Conservation (phyloP, 1,140 invertebrate species). For the Lanistes nyassanus region DNA sequence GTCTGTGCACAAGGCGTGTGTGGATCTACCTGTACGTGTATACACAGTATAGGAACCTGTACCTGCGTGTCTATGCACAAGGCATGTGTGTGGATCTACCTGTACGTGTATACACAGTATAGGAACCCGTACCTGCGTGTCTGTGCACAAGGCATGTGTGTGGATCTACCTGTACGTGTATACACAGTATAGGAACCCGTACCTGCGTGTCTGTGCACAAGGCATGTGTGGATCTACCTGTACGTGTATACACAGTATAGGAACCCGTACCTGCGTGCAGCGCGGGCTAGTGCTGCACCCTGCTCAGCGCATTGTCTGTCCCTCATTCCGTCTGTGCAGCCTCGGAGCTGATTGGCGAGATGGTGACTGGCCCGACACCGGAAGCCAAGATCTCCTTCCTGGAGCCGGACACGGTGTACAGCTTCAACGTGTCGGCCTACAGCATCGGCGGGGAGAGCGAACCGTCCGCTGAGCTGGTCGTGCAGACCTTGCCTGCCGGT, state of each 20-base stretch:
- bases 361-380: constrained; percentile 25
- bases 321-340: constrained; percentile 12
- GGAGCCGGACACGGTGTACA: constrained; percentile 19
- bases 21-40: no score
- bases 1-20: no score
- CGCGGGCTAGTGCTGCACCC: not conserved
- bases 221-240: not conserved
- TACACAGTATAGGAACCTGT: no score
- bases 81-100: no score
- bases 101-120: no score
- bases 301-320: not conserved
- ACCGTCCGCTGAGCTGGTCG: constrained; percentile 13
- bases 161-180: not conserved
- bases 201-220: not conserved
- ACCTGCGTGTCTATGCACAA: no score
- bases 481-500: constrained; percentile 21
- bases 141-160: no score
- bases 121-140: no score
- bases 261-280: no score
- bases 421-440: constrained; percentile 27
- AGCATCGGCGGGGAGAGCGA: constrained; percentile 21
- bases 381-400: constrained; percentile 20
- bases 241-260: not conserved
- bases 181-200: not conserved
- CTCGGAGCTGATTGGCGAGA: constrained; percentile 13